Conservation (phyloP, 2,113 vertebrate genomes). For the Chlamydotis undulata region DNA sequence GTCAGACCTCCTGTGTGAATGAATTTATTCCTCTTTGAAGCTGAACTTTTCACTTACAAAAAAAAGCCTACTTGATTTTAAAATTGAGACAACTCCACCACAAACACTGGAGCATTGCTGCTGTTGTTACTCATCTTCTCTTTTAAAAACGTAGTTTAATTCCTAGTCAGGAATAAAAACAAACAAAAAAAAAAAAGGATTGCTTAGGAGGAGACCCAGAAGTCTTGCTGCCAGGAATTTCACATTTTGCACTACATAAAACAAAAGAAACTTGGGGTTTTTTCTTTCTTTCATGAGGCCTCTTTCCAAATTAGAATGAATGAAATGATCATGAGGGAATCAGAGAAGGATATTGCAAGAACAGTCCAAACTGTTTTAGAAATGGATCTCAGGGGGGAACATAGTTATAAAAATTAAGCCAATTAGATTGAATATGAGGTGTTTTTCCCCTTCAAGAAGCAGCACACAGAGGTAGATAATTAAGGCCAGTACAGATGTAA, state of each 20-base stretch:
- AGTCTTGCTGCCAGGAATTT: not conserved
- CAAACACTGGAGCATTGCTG: not conserved
- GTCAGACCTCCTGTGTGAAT: not conserved
- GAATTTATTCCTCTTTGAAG: not conserved
- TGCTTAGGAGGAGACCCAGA: not conserved
- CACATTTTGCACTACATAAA: not conserved
- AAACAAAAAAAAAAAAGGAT: not conserved
- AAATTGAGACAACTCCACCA: not conserved
- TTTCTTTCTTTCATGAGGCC: not conserved
- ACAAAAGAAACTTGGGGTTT: not conserved
- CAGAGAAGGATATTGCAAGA: constrained; percentile 8
- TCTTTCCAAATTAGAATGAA: constrained; percentile 12
- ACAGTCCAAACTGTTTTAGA: not conserved
- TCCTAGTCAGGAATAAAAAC: not conserved
- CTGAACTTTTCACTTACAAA: not conserved
- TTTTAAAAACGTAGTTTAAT: not conserved
- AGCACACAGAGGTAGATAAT: not conserved
- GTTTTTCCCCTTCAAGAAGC: not conserved
- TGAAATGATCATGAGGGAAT: constrained; percentile 25
- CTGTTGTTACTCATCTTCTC: not conserved
- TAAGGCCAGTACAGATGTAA: not conserved
- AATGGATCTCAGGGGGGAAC: not conserved
- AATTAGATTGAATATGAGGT: not conserved
- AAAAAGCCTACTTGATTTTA: not conserved
- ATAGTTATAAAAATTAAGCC: constrained; percentile 2